Base-by-base conservation (phyloP, 2,888 invertebrate genomes). In the Cacoxenus indagator region DNA sequence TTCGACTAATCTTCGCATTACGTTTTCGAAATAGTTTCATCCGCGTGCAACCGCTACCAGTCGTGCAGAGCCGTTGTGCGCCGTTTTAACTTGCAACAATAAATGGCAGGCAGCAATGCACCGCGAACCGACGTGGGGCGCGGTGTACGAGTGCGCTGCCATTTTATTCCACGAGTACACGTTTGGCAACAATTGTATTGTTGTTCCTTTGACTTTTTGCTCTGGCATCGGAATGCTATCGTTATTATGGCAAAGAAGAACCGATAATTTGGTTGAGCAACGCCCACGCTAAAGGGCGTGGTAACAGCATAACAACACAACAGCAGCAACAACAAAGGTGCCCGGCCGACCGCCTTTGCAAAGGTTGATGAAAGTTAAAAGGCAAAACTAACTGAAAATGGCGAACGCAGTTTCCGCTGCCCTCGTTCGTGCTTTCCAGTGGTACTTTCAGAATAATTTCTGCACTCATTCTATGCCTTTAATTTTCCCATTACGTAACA, bases 311-410 rank as follows among this genome's bases (percentile, higher is more conserved):
- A 43, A 43, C 1, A 43, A 43, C 9, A 43, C 43, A 43, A 8
- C 45, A 4, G n/a, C 45, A n/a, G n/a, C 45, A 43, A 43, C 2
- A 37, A 14, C 14, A 4, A 14, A 14, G 8, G 37, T 37, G 37
- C 37, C 37, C 37, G 37, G 37, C 2, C 37, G 37, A 14, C 37
- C 22, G 51, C 19, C n/a, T 22, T 22, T 51, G 37, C 37, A 61
- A 37, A 37, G 31, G 37, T 61, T 61, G 59, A 61, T 61, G 19
- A 37, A 61, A 61, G 59, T 61, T 61, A 37, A 61, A 61, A 61
- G 19, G 59, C 59, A 37, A 31, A 61, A 61, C 37, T 37, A 61
- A 37, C 59, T 37, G 8, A 61, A 61, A 61, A 61, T 61, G 59
- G 59, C 59, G 59, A 19, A 37, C 59, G 19, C 19, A 61, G 37